Evolutionary conservation across 2,113 vertebrate genomes (phyloP).

Genomic region (Noctilio leporinus): DNA sequence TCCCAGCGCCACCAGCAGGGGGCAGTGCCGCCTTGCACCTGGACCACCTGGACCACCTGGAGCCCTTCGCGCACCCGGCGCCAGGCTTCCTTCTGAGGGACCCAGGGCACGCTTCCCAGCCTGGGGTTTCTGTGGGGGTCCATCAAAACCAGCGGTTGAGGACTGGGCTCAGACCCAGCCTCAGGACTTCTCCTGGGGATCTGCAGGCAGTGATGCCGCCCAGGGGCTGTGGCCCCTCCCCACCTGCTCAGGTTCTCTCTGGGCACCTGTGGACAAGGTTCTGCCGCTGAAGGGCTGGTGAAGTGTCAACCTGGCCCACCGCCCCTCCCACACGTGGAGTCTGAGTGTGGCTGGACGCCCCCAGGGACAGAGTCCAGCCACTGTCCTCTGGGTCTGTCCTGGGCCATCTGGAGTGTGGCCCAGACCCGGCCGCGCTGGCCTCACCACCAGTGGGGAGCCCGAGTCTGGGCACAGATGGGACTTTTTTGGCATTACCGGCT

Average conservation of each 20-base stretch:
- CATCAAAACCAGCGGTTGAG: accelerated
- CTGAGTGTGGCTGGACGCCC: background rate
- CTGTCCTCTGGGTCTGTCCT: background rate
- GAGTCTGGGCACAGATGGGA: background rate
- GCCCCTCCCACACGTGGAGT: background rate
- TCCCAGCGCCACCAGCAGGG: background rate
- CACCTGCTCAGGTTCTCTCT: background rate
- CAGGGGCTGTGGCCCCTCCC: accelerated
- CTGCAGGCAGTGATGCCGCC: background rate
- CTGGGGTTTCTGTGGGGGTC: background rate
- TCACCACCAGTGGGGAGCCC: background rate
- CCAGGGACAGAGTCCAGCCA: background rate
- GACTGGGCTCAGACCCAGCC: accelerated
- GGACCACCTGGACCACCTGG: accelerated
- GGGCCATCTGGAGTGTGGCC: background rate
- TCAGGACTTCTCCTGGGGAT: background rate
- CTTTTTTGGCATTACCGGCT: accelerated
- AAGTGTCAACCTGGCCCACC: no score
- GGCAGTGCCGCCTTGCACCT: background rate
- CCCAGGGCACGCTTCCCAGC: accelerated
- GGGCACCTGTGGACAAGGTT: accelerated
- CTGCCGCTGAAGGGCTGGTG: accelerated
- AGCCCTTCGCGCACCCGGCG: no score
- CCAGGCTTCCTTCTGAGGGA: accelerated
- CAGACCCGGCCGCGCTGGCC: background rate